A percentile compares a stretch with the other conserved stretches of the same genome.
Evolutionary conservation across 2,113 vertebrate genomes (phyloP).

Genomic region (Silurus meridionalis): DNA sequence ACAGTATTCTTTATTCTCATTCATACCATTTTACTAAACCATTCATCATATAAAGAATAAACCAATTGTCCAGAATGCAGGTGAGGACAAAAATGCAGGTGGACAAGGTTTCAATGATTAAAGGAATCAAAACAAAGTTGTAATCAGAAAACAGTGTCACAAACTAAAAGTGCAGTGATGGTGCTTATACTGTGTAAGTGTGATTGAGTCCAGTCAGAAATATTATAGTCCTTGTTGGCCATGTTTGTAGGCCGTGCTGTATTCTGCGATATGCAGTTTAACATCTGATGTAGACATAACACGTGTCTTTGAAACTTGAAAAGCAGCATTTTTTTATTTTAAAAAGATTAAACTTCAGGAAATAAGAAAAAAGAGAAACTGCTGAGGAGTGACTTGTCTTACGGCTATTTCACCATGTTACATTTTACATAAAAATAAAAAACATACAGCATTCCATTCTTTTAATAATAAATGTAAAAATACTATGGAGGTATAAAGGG

Average conservation of each 20-base stretch:
- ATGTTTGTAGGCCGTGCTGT: too few relatives aligned
- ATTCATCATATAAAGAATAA: background rate
- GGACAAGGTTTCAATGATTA: too few relatives aligned
- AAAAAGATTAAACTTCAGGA: background rate
- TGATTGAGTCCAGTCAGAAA: too few relatives aligned
- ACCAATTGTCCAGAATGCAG: background rate
- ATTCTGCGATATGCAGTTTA: too few relatives aligned
- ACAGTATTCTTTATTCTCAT: background rate
- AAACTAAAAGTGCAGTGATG: too few relatives aligned
- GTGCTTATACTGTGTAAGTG: too few relatives aligned
- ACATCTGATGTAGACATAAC: too few relatives aligned
- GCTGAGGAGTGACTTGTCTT: background rate
- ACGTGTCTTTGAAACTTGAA: background rate
- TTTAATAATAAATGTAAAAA: background rate
- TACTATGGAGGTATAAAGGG: background rate
- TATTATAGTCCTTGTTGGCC: too few relatives aligned
- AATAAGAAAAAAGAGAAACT: background rate
- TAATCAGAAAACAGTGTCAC: too few relatives aligned
- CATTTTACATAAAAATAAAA: background rate
- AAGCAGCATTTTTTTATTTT: background rate
- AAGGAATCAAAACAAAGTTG: too few relatives aligned
- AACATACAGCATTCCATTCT: background rate
- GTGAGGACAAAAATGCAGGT: too few relatives aligned
- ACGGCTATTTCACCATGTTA: background rate
- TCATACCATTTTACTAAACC: background rate